Base-by-base conservation (phyloP, 2,888 invertebrate species). In the Cataglyphis albicans region DNA sequence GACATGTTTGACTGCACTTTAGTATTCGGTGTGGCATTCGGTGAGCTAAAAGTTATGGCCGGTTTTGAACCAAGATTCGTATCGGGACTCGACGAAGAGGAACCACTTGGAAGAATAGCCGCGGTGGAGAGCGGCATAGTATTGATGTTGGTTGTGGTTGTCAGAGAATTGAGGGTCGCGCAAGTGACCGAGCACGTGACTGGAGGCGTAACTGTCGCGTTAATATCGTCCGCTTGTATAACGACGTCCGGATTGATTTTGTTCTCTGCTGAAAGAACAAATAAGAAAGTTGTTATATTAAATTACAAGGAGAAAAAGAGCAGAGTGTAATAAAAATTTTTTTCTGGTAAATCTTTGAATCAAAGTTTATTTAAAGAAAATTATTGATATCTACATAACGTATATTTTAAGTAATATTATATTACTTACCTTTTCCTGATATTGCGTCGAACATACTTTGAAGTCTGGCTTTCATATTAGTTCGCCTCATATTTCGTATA, bases 401-500 rank as follows among this genome's bases (percentile, higher is more conserved):
- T 25, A 18, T 44, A 44, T 21, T 12, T 72, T 25, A 0, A 61
- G 25, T n/a, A 72, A 35, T 38, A 6, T 18, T 35, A 35, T 3
- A 18, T 35, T 52, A 75, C 88, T 92, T 87, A 93, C 93, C 89
- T 91, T 94, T 94, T 3, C 94, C 94, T 25, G 94, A 94, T 87
- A 94, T 94, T 3, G 94, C 94, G 82, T 94, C 93, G 41, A 94
- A 94, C 94, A 94, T 94, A 63, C 93, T 94, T 72, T 94, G 93
- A 18, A 94, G 88, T 75, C 94, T 92, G 0, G 92, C 90, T 48
- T 92, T 92, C 94, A 94, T 94, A 65, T 93, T 94, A 0, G 92
- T 94, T 83, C 94, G 92, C n/a, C 94, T 90, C 94, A 94, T 94
- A 59, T 93, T 92, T 1, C 92, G 88, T 70, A 94, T 93, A 68